These are phyloP conservation scores for Cephonodes hylas DNA, from an alignment of 2,888 invertebrate species.

Conservation along the genomic window DNA sequence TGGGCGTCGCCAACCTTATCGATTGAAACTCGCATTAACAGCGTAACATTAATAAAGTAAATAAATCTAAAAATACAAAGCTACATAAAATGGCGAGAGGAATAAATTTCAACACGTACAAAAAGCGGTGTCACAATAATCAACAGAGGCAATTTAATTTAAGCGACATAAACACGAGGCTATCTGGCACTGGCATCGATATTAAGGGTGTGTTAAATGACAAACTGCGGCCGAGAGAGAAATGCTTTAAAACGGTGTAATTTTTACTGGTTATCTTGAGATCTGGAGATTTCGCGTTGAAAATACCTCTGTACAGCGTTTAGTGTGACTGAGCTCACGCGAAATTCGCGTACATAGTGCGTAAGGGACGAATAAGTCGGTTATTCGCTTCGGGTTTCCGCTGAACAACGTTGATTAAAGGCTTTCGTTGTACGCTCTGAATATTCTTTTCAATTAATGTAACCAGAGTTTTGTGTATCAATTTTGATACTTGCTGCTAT, in stretches of 20 bases:
- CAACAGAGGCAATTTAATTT: conserved; percentile 75
- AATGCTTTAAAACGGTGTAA: conserved; percentile 71
- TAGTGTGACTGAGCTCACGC: conserved; percentile 35
- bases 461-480: conserved; percentile 40
- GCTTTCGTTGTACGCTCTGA: conserved; percentile 52
- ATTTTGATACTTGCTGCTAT: conserved; percentile 41
- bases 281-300: conserved; percentile 62
- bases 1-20: conserved; percentile 37
- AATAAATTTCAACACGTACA: conserved; percentile 65
- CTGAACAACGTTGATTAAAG: conserved; percentile 47
- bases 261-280: conserved; percentile 68
- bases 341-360: conserved; percentile 34
- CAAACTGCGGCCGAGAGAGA: conserved; percentile 69
- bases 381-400: conserved; percentile 46
- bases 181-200: conserved; percentile 76
- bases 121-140: conserved; percentile 73
- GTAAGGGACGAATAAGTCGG: conserved; percentile 13
- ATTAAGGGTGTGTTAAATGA: conserved; percentile 76
- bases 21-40: conserved; percentile 16
- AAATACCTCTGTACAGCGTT: conserved; percentile 60
- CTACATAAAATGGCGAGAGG: conserved; percentile 41
- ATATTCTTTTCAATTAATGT: conserved; percentile 50
- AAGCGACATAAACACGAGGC: conserved; percentile 74
- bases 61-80: conserved; percentile 28
- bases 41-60: conserved; percentile 10